Percentiles rank a stretch among this genome's conserved stretches.
These are phyloP conservation scores for Hippocampus barbouri DNA, from an alignment of 2,113 vertebrate species.

Conservation along the genomic window DNA sequence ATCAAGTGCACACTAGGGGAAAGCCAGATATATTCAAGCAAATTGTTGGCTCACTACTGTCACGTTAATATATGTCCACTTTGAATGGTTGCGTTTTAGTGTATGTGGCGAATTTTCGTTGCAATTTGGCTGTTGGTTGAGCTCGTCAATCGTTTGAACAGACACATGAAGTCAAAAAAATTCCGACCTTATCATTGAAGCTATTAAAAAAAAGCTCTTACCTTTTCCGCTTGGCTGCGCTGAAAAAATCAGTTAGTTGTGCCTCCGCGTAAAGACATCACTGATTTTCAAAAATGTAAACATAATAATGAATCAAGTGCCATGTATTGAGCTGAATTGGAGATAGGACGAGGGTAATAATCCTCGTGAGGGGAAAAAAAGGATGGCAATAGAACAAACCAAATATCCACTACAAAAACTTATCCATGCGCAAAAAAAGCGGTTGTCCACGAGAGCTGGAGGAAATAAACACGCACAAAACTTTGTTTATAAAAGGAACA, in stretches of 20 bases:
- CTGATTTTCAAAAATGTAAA: constrained; percentile 62
- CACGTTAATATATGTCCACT: background rate
- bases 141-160: background rate
- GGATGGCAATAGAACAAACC: constrained; percentile 29
- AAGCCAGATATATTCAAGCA: constrained; percentile 25
- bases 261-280: constrained; percentile 71
- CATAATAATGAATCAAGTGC: constrained; percentile 56
- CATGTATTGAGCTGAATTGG: constrained; percentile 66
- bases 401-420: constrained; percentile 46
- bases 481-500: constrained; percentile 51
- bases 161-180: constrained; percentile 19
- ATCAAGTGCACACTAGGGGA: constrained; percentile 17
- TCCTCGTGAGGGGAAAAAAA: constrained; percentile 61
- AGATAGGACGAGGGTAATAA: constrained; percentile 33
- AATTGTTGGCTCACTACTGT: constrained; percentile 14
- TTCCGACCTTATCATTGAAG: constrained; percentile 15
- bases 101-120: background rate
- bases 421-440: constrained; percentile 31
- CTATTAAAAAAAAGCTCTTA: background rate
- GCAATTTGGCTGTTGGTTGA: background rate
- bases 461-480: constrained; percentile 46
- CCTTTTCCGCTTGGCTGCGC: constrained; percentile 60
- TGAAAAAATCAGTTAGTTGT: constrained; percentile 64
- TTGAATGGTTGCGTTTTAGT: background rate
- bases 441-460: constrained; percentile 61